Conservation (phyloP, 1,140 invertebrate species). For the Neodiprion virginianus region DNA sequence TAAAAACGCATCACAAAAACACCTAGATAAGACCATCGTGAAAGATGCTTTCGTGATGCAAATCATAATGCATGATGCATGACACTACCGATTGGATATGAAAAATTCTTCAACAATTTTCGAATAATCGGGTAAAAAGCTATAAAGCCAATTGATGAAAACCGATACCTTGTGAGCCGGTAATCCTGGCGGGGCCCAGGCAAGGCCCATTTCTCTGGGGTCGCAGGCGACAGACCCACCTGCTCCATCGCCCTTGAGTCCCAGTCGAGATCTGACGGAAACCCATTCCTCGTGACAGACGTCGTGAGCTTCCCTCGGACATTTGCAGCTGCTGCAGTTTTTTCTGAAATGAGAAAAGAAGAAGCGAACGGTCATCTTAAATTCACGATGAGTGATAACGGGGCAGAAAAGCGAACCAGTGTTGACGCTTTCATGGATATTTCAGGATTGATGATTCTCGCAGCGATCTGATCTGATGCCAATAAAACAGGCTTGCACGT, state of each 20-base stretch:
- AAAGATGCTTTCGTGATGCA: too few species aligned
- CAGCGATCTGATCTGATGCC: too few species aligned
- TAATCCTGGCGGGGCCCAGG: constrained; percentile 85
- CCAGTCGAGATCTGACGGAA: constrained; percentile 80
- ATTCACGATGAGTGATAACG: neutral
- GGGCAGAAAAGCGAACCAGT: neutral
- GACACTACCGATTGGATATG: too few species aligned
- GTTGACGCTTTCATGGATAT: neutral
- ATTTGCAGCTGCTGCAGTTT: constrained; percentile 88
- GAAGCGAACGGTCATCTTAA: neutral
- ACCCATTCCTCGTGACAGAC: constrained; percentile 89
- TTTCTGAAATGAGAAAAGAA: constrained; percentile 67
- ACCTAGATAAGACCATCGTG: too few species aligned
- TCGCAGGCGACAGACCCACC: constrained; percentile 56
- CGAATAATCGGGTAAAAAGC: too few species aligned
- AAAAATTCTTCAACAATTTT: too few species aligned
- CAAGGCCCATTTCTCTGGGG: constrained; percentile 71
- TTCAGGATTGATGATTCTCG: too few species aligned
- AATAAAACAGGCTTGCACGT: too few species aligned
- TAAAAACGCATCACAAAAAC: too few species aligned
- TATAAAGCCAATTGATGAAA: too few species aligned
- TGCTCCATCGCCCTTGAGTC: constrained; percentile 69
- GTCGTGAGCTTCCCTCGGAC: constrained; percentile 83
- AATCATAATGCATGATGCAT: too few species aligned
- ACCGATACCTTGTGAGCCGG: constrained; percentile 64